Conservation (phyloP, 2,113 vertebrate species). For the Boleophthalmus pectinirostris region DNA sequence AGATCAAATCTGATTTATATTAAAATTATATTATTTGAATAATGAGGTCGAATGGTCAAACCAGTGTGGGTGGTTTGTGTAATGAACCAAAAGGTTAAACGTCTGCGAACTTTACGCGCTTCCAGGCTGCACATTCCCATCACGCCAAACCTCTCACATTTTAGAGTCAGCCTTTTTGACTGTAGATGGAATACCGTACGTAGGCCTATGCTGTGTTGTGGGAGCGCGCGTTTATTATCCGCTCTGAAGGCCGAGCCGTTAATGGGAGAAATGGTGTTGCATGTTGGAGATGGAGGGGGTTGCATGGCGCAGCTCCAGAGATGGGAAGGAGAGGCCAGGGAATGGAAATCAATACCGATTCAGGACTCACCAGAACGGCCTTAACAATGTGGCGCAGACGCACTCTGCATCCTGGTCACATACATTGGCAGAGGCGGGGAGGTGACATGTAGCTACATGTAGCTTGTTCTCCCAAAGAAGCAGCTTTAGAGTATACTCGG, state of each 20-base stretch:
- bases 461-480: constrained; percentile 8
- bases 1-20: constrained; percentile 59
- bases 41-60: constrained; percentile 41
- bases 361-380: constrained; percentile 77
- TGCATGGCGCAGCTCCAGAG: constrained; percentile 70
- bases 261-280: constrained; percentile 69
- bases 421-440: constrained; percentile 36
- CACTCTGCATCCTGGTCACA: constrained; percentile 72
- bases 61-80: constrained; percentile 50
- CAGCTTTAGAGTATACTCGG: background rate
- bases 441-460: constrained; percentile 39
- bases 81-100: constrained; percentile 49
- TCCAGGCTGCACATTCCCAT: constrained; percentile 43
- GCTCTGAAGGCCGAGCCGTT: constrained; percentile 61
- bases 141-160: constrained; percentile 11
- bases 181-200: constrained; percentile 10
- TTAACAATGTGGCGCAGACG: constrained; percentile 70
- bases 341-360: constrained; percentile 78
- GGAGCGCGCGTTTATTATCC: constrained; percentile 32
- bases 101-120: constrained; percentile 42
- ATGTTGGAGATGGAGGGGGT: constrained; percentile 45
- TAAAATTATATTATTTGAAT: constrained; percentile 58
- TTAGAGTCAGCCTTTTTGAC: constrained; percentile 21
- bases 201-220: constrained; percentile 1
- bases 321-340: constrained; percentile 71